phyloP scores from a whole-genome alignment of 1,140 invertebrate species.

The Asbolus verrucosus region DNA sequence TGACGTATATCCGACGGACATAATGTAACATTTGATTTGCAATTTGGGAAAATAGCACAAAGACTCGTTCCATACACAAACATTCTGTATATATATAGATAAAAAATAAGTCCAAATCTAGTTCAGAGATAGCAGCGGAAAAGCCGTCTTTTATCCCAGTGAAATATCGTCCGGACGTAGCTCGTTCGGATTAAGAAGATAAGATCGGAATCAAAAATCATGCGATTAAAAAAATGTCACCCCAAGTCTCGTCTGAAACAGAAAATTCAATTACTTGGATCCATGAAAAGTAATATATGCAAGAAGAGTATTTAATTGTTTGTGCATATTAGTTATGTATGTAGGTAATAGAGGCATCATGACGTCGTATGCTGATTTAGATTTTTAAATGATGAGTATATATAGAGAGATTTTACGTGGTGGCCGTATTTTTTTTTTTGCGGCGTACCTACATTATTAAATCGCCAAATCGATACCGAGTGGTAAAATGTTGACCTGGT shows the following conservation, averaged over 20 bases:
- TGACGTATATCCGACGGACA: too few species aligned
- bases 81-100: too few species aligned
- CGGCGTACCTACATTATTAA: conserved; percentile 1
- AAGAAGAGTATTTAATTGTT: too few species aligned
- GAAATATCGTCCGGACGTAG: conserved; percentile 5
- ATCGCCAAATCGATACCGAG: conserved; percentile 24
- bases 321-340: too few species aligned
- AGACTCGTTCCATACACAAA: too few species aligned
- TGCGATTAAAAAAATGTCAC: conserved; percentile 7
- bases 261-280: too few species aligned
- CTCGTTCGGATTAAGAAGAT: conserved; percentile 9
- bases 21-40: too few species aligned
- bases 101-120: conserved; percentile 1
- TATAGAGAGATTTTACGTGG: conserved; percentile 2
- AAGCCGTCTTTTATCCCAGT: conserved; percentile 11
- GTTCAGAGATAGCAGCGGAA: neutral
- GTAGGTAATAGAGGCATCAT: too few species aligned
- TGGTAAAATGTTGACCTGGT: too few species aligned
- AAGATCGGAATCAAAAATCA: conserved; percentile 15
- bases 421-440: neutral
- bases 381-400: conserved; percentile 3
- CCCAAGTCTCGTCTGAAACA: neutral
- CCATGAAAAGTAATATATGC: too few species aligned
- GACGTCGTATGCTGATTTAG: too few species aligned
- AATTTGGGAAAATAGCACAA: too few species aligned